Base-by-base conservation (phyloP, 2,797 vertebrate genomes). In the Micropoecilia bifurca region DNA sequence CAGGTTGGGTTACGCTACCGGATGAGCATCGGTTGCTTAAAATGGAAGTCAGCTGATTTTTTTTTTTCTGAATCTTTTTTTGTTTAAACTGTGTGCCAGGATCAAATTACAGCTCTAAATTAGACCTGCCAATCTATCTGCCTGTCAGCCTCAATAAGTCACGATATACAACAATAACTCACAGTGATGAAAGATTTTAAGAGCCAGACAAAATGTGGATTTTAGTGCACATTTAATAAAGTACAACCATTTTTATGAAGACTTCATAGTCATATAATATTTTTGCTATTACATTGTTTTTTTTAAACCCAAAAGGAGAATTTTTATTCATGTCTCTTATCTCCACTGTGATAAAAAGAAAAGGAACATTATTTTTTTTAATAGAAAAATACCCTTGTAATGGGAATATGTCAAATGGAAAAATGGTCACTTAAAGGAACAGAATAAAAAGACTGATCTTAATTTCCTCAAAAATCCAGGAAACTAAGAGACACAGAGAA, bases 1-100 rank as follows among this genome's bases (percentile, higher is more conserved):
- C 87, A 92, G 79, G 72, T 80, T 48, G 59, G 66, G 76, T 77
- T 86, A 74, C 73, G 78, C 83, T 87, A 7, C 77, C 78, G 2
- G 14, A 36, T 76, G 43, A 81, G 79, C 53, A 57, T 48, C 16
- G 59, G 73, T 72, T 75, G 47, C 86, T 85, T 80, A 76, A 89
- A 85, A 81, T 83, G 71, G 85, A 88, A 84, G 69, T 57, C 50
- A 18, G 71, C 48, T 48, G 71, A 83, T 85, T 83, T n/a, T 57
- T 55, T n/a, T 33, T 33, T 33, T n/a, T n/a, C n/a, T 33, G 33
- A 33, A 41, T 77, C 46, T 47, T 77, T 73, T 86, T 71, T 43
- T 78, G 83, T 83, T 48, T 47, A 6, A 84, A 82, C 89, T 77
- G 22, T 75, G 80, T 16, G 28, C 78, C 80, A 78, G 48, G 50